Conservation (phyloP, 2,113 vertebrate species). For the Cynopterus brachyotis region DNA sequence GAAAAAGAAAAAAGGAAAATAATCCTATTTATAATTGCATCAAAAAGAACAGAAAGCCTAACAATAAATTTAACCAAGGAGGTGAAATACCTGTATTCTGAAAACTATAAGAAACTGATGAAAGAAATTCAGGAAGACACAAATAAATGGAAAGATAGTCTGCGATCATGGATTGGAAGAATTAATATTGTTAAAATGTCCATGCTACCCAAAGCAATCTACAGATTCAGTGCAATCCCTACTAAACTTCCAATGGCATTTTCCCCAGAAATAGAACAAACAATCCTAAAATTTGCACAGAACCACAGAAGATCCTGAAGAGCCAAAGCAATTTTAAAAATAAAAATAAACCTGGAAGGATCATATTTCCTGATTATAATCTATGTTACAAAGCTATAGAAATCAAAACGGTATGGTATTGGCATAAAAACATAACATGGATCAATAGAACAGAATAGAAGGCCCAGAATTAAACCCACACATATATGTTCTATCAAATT, state of each 20-base stretch:
- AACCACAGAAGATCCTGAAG: not conserved
- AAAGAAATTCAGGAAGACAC: not conserved
- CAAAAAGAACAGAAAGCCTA: not conserved
- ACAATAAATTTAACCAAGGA: not conserved
- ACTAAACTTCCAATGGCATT: not conserved
- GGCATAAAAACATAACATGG: not conserved
- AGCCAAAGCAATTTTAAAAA: not conserved
- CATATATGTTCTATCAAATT: not conserved
- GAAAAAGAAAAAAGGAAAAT: not conserved
- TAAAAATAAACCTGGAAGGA: not conserved
- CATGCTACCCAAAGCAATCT: not conserved
- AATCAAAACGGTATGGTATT: not conserved
- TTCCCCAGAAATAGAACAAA: not conserved
- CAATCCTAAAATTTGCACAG: not conserved
- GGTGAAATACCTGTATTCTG: not conserved
- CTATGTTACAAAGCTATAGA: not conserved
- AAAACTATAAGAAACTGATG: not conserved
- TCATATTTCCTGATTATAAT: not conserved
- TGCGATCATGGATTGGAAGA: too few species aligned
- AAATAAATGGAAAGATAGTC: not conserved
- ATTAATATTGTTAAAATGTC: too few species aligned
- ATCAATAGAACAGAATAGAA: not conserved
- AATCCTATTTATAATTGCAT: not conserved
- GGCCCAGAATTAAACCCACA: not conserved
- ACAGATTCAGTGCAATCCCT: not conserved